Evolutionary conservation across 2,113 vertebrate species (phyloP).

Genomic region (Apodemus speciosus): DNA sequence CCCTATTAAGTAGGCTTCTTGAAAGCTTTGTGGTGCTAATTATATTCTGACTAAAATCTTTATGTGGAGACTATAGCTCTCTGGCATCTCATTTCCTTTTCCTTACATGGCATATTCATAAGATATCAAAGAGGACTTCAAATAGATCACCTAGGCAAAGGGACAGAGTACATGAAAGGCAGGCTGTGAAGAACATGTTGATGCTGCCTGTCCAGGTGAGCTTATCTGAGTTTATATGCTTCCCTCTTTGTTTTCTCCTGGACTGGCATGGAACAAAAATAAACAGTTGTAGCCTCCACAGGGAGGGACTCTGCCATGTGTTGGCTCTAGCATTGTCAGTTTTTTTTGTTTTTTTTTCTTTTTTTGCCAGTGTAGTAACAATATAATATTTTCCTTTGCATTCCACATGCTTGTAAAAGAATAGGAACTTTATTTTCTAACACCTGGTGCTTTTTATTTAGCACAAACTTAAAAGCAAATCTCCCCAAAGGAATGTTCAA

Average conservation of each 20-base stretch:
- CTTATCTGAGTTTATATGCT: constrained; percentile 72
- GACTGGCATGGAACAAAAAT: constrained; percentile 76
- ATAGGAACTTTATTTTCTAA: constrained; percentile 75
- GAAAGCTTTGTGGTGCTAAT: constrained; percentile 49
- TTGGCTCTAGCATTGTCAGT: constrained; percentile 54
- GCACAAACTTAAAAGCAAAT: constrained; percentile 61
- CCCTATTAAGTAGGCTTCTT: constrained; percentile 55
- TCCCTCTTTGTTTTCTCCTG: constrained; percentile 63
- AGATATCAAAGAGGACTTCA: constrained; percentile 56
- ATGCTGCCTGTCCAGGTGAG: constrained; percentile 67
- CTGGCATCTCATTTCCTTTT: constrained; percentile 39
- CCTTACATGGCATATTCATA: neutral
- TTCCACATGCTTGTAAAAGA: constrained; percentile 53
- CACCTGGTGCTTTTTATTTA: constrained; percentile 61
- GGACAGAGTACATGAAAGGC: neutral
- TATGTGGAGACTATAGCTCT: constrained; percentile 33
- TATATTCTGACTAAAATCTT: constrained; percentile 71
- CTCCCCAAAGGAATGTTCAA: constrained; percentile 21
- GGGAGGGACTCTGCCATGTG: constrained; percentile 71
- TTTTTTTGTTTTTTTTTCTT: constrained; percentile 58
- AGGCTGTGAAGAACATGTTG: constrained; percentile 68
- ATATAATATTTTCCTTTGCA: constrained; percentile 38
- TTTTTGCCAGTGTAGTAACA: constrained; percentile 19
- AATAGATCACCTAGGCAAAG: constrained; percentile 53
- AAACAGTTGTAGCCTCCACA: constrained; percentile 71